Conservation (phyloP, 2,888 invertebrate species). For the Hesperia comma region DNA sequence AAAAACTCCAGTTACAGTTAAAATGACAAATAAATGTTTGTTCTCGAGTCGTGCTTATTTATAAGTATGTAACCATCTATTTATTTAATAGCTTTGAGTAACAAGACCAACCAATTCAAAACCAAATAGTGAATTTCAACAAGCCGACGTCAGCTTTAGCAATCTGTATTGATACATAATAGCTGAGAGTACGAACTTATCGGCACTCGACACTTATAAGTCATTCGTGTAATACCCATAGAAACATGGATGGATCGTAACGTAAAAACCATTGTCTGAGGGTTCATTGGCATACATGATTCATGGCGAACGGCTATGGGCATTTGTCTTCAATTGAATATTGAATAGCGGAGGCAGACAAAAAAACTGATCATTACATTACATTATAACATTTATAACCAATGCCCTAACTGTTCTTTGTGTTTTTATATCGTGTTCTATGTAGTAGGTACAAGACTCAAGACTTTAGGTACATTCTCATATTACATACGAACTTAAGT, state of each 20-base stretch:
- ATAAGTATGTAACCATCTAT: no score
- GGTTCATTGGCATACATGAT: conserved; percentile 60
- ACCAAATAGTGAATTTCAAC: no score
- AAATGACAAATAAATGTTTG: no score
- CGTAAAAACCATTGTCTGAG: conserved; percentile 55
- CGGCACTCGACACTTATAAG: not conserved
- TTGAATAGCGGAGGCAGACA: conserved; percentile 22
- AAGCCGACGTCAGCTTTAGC: no score
- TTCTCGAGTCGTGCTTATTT: no score
- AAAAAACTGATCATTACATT: conserved; percentile 18
- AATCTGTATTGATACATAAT: no score
- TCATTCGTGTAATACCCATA: conserved; percentile 40
- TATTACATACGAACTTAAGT: no score
- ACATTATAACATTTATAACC: not conserved
- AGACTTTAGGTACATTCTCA: no score
- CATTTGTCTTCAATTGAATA: conserved; percentile 32
- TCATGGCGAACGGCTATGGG: conserved; percentile 52
- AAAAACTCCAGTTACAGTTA: no score
- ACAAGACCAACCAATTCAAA: no score
- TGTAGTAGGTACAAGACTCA: not conserved
- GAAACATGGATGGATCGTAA: conserved; percentile 42
- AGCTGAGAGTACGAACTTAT: not conserved
- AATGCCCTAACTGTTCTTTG: not conserved
- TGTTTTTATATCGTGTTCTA: not conserved
- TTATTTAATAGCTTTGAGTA: no score